phyloP scores from a whole-genome alignment of 2,888 invertebrate genomes.

The Cartodere bifasciata region DNA sequence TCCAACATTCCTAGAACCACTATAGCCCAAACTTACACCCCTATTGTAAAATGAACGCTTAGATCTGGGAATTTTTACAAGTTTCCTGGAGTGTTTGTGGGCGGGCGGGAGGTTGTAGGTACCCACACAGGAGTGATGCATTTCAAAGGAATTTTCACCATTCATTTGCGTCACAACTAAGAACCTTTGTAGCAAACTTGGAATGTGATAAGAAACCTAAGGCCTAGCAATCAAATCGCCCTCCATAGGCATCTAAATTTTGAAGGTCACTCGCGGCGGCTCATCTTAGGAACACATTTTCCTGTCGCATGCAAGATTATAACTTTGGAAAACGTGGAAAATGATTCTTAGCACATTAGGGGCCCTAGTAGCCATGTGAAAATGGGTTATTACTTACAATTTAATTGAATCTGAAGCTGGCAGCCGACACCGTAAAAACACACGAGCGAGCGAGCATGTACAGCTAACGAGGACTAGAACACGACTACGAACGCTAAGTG shows the following conservation, averaged over 20 bases:
- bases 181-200: neutral
- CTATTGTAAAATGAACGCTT: no score
- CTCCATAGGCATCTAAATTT: no score
- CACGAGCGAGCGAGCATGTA: conserved; percentile 24
- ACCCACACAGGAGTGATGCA: conserved; percentile 17
- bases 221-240: no score
- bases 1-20: no score
- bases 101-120: neutral
- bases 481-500: conserved; percentile 31
- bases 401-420: conserved; percentile 25
- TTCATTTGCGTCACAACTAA: conserved; percentile 8
- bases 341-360: no score
- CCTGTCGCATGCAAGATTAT: no score
- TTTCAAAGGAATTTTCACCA: conserved; percentile 17
- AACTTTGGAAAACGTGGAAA: no score
- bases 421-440: conserved; percentile 25
- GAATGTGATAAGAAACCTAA: neutral
- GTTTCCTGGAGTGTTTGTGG: no score
- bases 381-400: conserved; percentile 26
- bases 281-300: no score
- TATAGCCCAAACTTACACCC: no score
- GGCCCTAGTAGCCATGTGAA: neutral
- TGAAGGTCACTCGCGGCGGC: conserved; percentile 20
- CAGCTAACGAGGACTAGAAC: conserved; percentile 31
- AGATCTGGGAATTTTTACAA: no score